These are phyloP conservation scores for Loris lydekkerianus DNA, from an alignment of 2,797 vertebrate genomes.

Conservation along the genomic window DNA sequence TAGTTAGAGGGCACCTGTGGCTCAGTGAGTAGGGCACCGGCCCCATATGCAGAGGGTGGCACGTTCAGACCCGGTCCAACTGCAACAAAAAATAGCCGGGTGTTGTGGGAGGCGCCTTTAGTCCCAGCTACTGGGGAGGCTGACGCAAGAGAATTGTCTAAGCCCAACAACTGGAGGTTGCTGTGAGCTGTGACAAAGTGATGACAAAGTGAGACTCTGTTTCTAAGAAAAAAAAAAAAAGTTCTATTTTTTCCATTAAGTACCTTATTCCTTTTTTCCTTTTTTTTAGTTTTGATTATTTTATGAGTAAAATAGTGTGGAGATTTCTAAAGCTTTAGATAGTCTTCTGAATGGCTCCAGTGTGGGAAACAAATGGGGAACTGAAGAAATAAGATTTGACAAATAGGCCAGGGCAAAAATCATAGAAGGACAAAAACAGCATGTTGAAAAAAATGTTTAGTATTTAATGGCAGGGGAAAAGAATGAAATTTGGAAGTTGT, in stretches of 20 bases:
- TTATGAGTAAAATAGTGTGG: not conserved
- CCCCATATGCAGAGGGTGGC: too few relatives aligned
- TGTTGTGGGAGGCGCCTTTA: too few relatives aligned
- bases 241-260: not conserved
- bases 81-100: too few relatives aligned
- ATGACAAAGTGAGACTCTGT: too few relatives aligned
- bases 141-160: too few relatives aligned
- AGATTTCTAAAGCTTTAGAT: not conserved
- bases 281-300: not conserved
- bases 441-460: not conserved
- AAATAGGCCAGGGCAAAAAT: not conserved
- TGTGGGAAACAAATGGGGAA: not conserved
- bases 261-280: not conserved
- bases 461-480: not conserved
- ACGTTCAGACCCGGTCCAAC: too few relatives aligned
- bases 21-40: too few relatives aligned
- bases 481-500: not conserved
- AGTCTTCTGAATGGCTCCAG: not conserved
- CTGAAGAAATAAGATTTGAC: not conserved
- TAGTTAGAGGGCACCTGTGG: too few relatives aligned
- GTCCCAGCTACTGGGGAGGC: too few relatives aligned
- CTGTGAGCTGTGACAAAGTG: too few relatives aligned
- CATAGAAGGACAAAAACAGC: not conserved
- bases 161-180: too few relatives aligned
- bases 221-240: not conserved